Evolutionary conservation across 2,888 invertebrate species (phyloP).

Genomic region (Fragum whitleyi): DNA sequence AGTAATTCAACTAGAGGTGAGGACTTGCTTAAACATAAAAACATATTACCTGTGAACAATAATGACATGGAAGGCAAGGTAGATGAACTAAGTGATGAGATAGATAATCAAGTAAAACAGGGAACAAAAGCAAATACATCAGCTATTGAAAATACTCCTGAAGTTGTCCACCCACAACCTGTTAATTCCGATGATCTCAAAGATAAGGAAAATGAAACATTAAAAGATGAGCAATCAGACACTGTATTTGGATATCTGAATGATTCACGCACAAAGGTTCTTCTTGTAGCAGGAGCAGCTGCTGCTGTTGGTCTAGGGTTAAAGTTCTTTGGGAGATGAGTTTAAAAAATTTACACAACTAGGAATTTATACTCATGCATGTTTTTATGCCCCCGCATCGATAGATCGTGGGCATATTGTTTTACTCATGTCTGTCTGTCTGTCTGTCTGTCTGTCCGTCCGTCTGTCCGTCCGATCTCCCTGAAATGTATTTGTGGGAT

Average conservation of each 20-base stretch:
- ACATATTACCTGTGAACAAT: not conserved
- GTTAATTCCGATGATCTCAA: not conserved
- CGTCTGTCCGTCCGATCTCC: too few species aligned
- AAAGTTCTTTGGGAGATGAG: not conserved
- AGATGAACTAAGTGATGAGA: not conserved
- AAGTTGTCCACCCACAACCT: too few species aligned
- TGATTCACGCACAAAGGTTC: not conserved
- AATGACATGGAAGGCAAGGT: not conserved
- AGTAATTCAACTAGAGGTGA: not conserved
- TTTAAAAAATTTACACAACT: too few species aligned
- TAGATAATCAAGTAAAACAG: too few species aligned
- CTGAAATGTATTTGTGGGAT: too few species aligned
- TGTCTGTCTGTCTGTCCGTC: too few species aligned
- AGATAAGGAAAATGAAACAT: not conserved
- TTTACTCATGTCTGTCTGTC: too few species aligned
- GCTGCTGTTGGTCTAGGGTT: constrained; percentile 8
- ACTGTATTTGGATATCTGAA: not conserved
- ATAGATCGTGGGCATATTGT: too few species aligned
- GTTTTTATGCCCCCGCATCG: too few species aligned
- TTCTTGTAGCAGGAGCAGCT: not conserved
- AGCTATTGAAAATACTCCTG: too few species aligned
- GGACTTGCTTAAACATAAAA: not conserved
- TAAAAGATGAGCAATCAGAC: not conserved
- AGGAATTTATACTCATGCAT: too few species aligned
- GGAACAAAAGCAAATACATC: too few species aligned